Conservation (phyloP, 2,113 vertebrate species). For the Sceloporus tristichus region DNA sequence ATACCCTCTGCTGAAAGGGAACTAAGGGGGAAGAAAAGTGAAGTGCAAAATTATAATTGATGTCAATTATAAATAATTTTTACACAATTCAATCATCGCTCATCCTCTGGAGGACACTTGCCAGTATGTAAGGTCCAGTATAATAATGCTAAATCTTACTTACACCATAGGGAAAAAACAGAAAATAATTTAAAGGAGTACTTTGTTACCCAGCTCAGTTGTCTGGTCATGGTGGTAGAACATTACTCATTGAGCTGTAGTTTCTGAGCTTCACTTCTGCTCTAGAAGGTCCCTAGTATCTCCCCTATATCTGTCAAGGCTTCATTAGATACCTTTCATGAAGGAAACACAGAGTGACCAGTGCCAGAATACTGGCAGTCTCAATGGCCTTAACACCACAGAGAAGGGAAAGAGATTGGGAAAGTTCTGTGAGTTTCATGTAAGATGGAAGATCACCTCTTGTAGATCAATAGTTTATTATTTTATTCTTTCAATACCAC, state of each 20-base stretch:
- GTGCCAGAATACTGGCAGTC: background rate
- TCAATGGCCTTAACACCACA: background rate
- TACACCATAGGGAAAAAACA: background rate
- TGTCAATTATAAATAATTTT: too few species aligned
- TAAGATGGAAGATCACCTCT: background rate
- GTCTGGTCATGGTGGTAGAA: background rate
- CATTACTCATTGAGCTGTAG: background rate
- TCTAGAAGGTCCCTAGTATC: too few species aligned
- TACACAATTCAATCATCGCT: background rate
- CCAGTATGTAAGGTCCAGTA: background rate
- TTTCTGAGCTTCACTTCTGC: background rate
- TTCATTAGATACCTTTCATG: background rate
- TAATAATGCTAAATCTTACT: background rate
- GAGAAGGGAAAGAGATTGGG: background rate
- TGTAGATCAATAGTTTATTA: background rate
- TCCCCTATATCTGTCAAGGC: background rate
- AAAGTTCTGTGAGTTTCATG: background rate
- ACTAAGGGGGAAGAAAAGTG: slow-evolving; percentile 16
- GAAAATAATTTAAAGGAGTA: background rate
- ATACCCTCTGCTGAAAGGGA: slow-evolving; percentile 52
- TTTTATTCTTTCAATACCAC: background rate
- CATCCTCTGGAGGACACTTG: background rate
- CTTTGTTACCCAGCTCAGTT: too few species aligned
- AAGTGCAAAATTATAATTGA: background rate
- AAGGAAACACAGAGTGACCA: background rate